Evolutionary conservation across 2,888 invertebrate genomes (phyloP), one percentile per base, ranked within the genome.

Genomic region (Nephrotoma appendiculata): DNA sequence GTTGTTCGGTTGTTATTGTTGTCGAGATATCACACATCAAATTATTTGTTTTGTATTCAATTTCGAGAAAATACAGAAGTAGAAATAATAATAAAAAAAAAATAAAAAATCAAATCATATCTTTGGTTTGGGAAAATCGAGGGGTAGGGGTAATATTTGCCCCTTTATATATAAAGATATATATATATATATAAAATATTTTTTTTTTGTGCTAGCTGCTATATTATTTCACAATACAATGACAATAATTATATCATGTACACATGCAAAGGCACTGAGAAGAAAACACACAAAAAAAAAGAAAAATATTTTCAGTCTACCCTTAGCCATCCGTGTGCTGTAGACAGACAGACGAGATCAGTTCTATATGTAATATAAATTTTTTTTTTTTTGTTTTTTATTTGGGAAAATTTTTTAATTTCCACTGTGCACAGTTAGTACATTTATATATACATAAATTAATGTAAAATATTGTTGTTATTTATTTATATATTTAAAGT

Each of bases 321-420:
- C 89, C 89, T 90, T 89, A 91, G 90, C 90, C 90, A 91, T 89
- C 90, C 90, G 89, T 89, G n/a, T 86, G 71, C 31, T 71, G 87
- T 90, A 91, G 91, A 91, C 91, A 91, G 90, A 91, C 91, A 91
- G 52, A 19, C 45, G 48, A 45, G 45, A 43, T 86, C 42, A 31
- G 41, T 52, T 86, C 19, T 85, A 45, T n/a, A 48, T 83, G 12
- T 86, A 52, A 12, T 31, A 86, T 31, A 31, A 31, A 31, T 86
- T 86, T 48, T 44, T 3, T 48, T 44, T 3, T 12, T 86, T 12
- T 48, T 45, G 9, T 19, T 44, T 44, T 45, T 9, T 44, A 43
- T 86, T 45, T 45, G 48, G 45, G 31, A 86, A 86, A 44, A 86
- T 31, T 48, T 41, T n/a, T 48, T 42, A 31, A 86, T 86, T 86